A percentile compares a stretch with the other conserved stretches of the same genome.
phyloP scores from a whole-genome alignment of 2,113 vertebrate species.

The Muscicapa adusta region DNA sequence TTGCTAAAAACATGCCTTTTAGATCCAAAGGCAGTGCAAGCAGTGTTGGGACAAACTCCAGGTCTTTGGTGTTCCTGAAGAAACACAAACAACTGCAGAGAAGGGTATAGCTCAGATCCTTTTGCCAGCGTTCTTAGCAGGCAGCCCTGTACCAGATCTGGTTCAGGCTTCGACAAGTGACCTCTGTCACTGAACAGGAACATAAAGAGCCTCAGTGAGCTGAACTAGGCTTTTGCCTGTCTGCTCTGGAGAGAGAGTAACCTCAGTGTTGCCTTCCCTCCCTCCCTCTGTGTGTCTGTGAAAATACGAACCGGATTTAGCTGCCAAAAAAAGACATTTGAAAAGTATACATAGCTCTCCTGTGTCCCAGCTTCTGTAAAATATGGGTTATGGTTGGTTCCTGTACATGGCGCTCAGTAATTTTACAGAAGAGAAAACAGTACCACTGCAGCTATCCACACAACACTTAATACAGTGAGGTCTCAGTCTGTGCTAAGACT shows the following conservation, averaged over 20 bases:
- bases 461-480: constrained; percentile 34
- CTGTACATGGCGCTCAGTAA: background rate
- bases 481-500: constrained; percentile 29
- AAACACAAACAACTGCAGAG: background rate
- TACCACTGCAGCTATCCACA: background rate
- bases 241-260: constrained; percentile 37
- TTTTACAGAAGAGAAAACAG: background rate
- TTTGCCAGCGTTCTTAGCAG: background rate
- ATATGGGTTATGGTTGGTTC: background rate
- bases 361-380: constrained; percentile 25
- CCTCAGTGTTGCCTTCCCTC: constrained; percentile 31
- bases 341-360: constrained; percentile 49
- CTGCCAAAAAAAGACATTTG: constrained; percentile 42
- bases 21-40: background rate
- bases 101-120: constrained; percentile 9
- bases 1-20: background rate
- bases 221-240: constrained; percentile 48
- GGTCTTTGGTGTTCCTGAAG: constrained; percentile 7
- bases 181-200: constrained; percentile 21
- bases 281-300: background rate
- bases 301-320: constrained; percentile 41
- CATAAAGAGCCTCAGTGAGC: constrained; percentile 66
- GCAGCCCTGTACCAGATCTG: constrained; percentile 14
- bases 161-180: constrained; percentile 48
- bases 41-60: background rate